phyloP scores from a whole-genome alignment of 2,113 vertebrate species.

The Tyrannus savana region DNA sequence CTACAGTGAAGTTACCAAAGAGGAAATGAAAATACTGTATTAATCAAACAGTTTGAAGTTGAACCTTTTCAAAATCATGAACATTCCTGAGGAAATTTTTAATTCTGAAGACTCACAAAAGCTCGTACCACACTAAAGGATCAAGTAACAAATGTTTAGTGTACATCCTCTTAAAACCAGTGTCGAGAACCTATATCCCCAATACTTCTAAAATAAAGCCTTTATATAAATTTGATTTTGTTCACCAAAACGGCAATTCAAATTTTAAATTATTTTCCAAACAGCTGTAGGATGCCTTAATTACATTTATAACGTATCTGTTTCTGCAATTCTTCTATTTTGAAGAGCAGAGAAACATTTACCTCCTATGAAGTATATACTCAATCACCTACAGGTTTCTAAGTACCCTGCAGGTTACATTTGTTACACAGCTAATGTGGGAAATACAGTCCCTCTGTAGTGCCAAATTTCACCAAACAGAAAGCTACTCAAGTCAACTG shows the following conservation, averaged over 20 bases:
- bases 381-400: neutral
- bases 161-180: neutral
- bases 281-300: neutral
- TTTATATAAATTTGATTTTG: neutral
- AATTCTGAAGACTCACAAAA: neutral
- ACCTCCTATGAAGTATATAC: neutral
- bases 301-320: neutral
- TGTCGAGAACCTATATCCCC: neutral
- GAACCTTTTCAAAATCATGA: neutral
- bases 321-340: neutral
- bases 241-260: neutral
- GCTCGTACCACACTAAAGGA: neutral
- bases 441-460: neutral
- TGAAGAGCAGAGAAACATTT: neutral
- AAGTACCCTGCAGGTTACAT: neutral
- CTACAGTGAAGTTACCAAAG: no score
- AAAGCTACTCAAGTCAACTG: neutral
- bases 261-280: neutral
- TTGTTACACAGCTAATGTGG: neutral
- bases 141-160: fast-evolving
- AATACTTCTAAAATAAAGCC: neutral
- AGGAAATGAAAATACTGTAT: no score
- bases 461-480: neutral
- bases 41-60: no score
- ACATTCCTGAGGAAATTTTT: neutral